Percentiles rank a stretch among this genome's conserved stretches.
Conservation (phyloP, 1,140 invertebrate species). For the Aporrectodea caliginosa region DNA sequence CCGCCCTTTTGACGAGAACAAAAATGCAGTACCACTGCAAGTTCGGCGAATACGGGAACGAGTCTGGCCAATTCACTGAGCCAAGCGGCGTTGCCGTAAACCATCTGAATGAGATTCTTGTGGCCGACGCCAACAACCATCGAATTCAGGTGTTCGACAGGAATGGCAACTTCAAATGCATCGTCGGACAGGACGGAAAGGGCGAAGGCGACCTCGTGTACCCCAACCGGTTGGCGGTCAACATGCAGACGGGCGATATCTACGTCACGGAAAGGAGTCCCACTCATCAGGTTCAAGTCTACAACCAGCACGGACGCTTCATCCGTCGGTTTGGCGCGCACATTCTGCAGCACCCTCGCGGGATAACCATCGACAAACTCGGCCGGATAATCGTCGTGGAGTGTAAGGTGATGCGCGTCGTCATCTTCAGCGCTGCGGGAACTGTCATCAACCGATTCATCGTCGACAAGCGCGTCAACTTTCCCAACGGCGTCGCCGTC, state of each 20-base stretch:
- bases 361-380: conserved; percentile 90
- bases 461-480: conserved; percentile 97
- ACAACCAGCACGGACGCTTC: conserved; percentile 99
- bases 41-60: conserved; percentile 97
- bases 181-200: conserved; percentile 50
- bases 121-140: conserved; percentile 99
- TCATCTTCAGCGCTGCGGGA: conserved; percentile 96
- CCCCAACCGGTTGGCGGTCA: conserved; percentile 96
- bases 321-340: conserved; percentile 98
- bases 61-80: conserved; percentile 91
- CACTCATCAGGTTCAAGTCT: conserved; percentile 95
- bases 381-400: conserved; percentile 99
- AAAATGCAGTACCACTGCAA: conserved; percentile 99
- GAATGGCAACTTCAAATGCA: conserved; percentile 64
- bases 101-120: conserved; percentile 98
- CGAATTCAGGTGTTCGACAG: conserved; percentile 97
- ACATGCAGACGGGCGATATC: conserved; percentile 94
- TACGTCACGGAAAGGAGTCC: conserved; percentile 98
- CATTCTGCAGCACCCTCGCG: conserved; percentile 95
- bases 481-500: conserved; percentile 93
- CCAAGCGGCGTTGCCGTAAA: conserved; percentile 98
- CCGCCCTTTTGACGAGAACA: conserved; percentile 80
- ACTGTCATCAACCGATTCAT: conserved; percentile 96
- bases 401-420: conserved; percentile 96
- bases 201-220: conserved; percentile 95